Conservation (phyloP, 2,888 invertebrate genomes). For the Rhaphigaster nebulosa region DNA sequence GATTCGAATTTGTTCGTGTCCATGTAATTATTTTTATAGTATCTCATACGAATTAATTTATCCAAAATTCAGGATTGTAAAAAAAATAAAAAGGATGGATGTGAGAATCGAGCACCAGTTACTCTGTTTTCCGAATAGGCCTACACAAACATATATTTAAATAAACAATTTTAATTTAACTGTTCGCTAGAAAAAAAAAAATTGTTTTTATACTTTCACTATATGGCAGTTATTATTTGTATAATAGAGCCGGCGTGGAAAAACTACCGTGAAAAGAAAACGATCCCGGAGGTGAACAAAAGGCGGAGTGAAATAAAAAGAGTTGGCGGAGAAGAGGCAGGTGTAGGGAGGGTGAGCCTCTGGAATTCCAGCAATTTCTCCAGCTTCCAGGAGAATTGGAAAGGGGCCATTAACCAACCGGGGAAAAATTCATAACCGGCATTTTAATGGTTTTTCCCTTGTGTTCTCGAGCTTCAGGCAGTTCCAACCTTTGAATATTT, state of each 20-base stretch:
- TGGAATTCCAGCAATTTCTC: slow-evolving; percentile 48
- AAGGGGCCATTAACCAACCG: slow-evolving; percentile 33
- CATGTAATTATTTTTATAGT: too few species aligned
- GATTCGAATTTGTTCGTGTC: too few species aligned
- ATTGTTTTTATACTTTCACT: neutral
- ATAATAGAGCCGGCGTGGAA: slow-evolving; percentile 8
- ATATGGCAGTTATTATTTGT: slow-evolving; percentile 17
- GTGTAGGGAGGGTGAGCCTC: slow-evolving; percentile 12
- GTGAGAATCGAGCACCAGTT: too few species aligned
- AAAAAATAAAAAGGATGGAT: too few species aligned
- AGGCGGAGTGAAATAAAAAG: slow-evolving; percentile 22
- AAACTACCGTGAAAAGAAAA: slow-evolving; percentile 39
- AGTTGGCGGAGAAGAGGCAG: slow-evolving; percentile 6
- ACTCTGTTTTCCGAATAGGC: too few species aligned
- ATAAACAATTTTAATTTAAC: neutral
- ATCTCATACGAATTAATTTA: too few species aligned
- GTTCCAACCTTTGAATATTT: slow-evolving; percentile 33
- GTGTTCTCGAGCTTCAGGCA: neutral
- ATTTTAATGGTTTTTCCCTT: slow-evolving; percentile 37
- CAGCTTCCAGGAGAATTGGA: slow-evolving; percentile 37
- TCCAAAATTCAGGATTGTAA: too few species aligned
- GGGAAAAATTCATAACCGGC: slow-evolving; percentile 44
- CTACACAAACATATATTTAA: too few species aligned
- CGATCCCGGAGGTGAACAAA: slow-evolving; percentile 33
- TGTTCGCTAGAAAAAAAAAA: neutral